phyloP scores from a whole-genome alignment of 2,888 invertebrate genomes.

The Xestia rhomboidea region DNA sequence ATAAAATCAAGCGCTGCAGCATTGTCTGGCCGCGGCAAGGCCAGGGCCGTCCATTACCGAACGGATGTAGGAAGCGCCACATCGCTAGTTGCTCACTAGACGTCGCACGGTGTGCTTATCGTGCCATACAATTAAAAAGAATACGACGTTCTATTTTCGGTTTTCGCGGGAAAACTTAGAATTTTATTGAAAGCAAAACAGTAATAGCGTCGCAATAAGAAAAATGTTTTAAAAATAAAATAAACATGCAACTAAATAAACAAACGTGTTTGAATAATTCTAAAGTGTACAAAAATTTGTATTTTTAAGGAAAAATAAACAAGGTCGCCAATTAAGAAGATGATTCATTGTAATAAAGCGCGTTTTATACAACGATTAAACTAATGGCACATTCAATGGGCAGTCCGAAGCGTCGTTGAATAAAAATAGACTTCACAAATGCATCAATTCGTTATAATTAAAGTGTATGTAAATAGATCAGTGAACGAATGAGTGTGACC shows the following conservation, averaged over 20 bases:
- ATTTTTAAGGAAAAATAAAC: conserved; percentile 25
- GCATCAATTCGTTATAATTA: conserved; percentile 77
- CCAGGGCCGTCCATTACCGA: conserved; percentile 74
- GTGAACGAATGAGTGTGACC: conserved; percentile 69
- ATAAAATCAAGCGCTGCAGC: conserved; percentile 75
- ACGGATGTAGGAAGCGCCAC: conserved; percentile 79
- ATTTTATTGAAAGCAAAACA: not conserved
- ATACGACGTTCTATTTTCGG: conserved; percentile 49
- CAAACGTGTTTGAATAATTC: conserved; percentile 3
- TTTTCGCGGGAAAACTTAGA: conserved; percentile 34
- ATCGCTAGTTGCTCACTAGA: conserved; percentile 75
- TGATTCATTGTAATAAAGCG: conserved; percentile 40
- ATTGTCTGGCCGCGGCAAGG: conserved; percentile 73
- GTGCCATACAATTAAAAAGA: conserved; percentile 56
- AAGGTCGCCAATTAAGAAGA: conserved; percentile 45
- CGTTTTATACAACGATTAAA: conserved; percentile 55
- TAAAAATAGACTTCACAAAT: conserved; percentile 70
- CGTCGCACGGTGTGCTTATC: conserved; percentile 68
- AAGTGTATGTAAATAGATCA: conserved; percentile 78
- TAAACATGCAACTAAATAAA: not conserved
- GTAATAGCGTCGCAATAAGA: conserved; percentile 1
- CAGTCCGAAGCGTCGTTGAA: conserved; percentile 54
- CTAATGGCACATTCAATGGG: conserved; percentile 49
- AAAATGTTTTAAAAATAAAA: not conserved
- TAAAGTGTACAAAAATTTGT: conserved; percentile 4